Conservation (phyloP, 2,113 vertebrate species). For the Oreochromis aureus region DNA sequence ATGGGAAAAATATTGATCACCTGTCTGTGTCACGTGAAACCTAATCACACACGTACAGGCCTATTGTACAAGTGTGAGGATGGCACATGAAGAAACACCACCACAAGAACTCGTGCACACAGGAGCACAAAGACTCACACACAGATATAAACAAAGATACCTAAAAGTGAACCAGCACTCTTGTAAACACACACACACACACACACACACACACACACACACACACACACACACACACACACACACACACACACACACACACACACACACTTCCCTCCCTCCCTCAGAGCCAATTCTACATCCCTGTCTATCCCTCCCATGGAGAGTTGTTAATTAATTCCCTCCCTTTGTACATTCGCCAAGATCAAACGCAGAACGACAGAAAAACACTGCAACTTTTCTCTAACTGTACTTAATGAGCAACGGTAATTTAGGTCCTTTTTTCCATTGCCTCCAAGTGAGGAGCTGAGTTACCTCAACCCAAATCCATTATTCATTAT, state of each 20-base stretch:
- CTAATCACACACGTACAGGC: not conserved
- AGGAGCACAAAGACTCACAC: not conserved
- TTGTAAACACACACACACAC: constrained; percentile 17
- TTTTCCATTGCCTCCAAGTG: constrained; percentile 47
- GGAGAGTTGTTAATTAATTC: constrained; percentile 69
- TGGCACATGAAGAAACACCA: not conserved
- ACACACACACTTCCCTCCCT: not conserved
- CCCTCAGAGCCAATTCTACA: constrained; percentile 41
- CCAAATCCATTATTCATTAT: constrained; percentile 61
- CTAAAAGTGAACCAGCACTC: not conserved
- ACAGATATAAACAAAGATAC: not conserved
- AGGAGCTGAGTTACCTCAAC: constrained; percentile 51
- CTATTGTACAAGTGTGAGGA: not conserved
- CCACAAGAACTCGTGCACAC: not conserved
- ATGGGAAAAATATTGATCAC: not conserved
- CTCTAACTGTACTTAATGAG: constrained; percentile 68
- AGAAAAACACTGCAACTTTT: constrained; percentile 64
- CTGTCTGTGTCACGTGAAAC: not conserved
- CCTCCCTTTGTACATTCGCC: constrained; percentile 59
- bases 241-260: not conserved
- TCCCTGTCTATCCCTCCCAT: constrained; percentile 50
- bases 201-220: not conserved
- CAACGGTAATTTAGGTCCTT: constrained; percentile 51
- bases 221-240: not conserved
- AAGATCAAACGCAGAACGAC: constrained; percentile 64